Conservation (phyloP, 1,140 invertebrate species). For the Ostrea denselamellosa region DNA sequence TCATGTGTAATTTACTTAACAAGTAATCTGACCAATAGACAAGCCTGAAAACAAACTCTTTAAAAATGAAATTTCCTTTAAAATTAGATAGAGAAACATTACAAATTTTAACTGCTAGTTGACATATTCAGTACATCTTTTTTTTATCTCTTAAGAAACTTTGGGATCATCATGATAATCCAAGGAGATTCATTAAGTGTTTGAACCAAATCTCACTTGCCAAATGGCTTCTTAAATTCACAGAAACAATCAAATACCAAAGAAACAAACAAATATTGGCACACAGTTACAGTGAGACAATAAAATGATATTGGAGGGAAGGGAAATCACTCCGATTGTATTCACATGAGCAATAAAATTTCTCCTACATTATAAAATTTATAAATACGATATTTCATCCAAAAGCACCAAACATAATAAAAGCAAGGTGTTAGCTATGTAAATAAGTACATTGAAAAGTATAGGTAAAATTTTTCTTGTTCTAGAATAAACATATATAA, state of each 20-base stretch:
- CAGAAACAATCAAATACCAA: neutral
- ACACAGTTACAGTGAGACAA: slow-evolving; percentile 5
- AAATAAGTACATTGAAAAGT: too few species aligned
- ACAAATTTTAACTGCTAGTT: too few species aligned
- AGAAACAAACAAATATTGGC: neutral
- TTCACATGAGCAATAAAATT: neutral
- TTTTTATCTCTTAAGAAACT: neutral
- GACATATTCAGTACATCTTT: too few species aligned
- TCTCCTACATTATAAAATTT: neutral
- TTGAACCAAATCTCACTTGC: neutral
- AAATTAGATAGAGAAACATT: too few species aligned
- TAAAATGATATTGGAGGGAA: neutral
- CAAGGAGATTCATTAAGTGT: neutral
- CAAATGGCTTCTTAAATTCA: neutral
- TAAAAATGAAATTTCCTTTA: too few species aligned
- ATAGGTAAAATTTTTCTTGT: too few species aligned
- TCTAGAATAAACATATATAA: too few species aligned
- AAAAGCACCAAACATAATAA: slow-evolving; percentile 1
- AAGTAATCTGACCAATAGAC: too few species aligned
- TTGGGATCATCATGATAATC: neutral
- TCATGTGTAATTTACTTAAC: too few species aligned
- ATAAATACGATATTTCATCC: neutral
- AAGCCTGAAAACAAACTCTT: too few species aligned
- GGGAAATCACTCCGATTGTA: neutral
- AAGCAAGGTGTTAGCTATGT: neutral